phyloP scores from a whole-genome alignment of 1,140 invertebrate species.

The Drosophila suzukii region DNA sequence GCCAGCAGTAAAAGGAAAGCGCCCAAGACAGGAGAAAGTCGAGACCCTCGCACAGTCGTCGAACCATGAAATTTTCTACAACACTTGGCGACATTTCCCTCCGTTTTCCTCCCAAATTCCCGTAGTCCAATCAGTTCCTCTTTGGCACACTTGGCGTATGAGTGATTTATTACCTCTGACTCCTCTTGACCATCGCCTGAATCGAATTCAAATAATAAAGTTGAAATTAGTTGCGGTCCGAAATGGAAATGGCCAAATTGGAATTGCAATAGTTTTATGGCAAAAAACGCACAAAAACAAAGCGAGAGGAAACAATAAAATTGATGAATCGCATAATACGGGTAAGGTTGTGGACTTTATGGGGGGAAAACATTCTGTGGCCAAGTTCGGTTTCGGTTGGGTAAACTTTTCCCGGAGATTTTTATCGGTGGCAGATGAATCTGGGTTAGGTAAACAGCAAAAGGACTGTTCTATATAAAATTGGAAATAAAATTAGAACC shows the following conservation, averaged over 20 bases:
- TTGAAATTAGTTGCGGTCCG: slow-evolving; percentile 77
- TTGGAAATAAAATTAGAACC: not conserved
- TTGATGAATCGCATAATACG: slow-evolving; percentile 63
- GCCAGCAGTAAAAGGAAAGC: slow-evolving; percentile 28
- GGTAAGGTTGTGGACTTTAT: slow-evolving; percentile 1
- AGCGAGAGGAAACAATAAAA: slow-evolving; percentile 52
- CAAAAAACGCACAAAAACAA: slow-evolving; percentile 8
- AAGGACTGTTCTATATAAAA: not conserved
- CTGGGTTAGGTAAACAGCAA: slow-evolving; percentile 8
- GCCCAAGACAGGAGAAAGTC: slow-evolving; percentile 16
- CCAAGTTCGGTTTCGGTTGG: not conserved
- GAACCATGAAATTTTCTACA: slow-evolving; percentile 61
- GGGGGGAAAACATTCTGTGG: slow-evolving; percentile 7
- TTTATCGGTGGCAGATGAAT: slow-evolving; percentile 2
- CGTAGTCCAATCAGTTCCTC: slow-evolving; percentile 9
- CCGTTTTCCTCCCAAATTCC: not conserved
- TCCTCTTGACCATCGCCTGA: slow-evolving; percentile 37
- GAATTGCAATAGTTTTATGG: slow-evolving; percentile 60
- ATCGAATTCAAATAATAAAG: slow-evolving; percentile 72
- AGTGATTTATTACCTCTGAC: slow-evolving; percentile 70
- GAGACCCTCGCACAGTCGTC: slow-evolving; percentile 20
- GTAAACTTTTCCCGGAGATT: slow-evolving; percentile 17
- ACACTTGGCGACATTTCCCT: slow-evolving; percentile 33
- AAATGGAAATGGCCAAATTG: slow-evolving; percentile 67
- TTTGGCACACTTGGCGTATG: slow-evolving; percentile 64